Evolutionary conservation across 2,113 vertebrate species (phyloP).

Genomic region (Naja naja): DNA sequence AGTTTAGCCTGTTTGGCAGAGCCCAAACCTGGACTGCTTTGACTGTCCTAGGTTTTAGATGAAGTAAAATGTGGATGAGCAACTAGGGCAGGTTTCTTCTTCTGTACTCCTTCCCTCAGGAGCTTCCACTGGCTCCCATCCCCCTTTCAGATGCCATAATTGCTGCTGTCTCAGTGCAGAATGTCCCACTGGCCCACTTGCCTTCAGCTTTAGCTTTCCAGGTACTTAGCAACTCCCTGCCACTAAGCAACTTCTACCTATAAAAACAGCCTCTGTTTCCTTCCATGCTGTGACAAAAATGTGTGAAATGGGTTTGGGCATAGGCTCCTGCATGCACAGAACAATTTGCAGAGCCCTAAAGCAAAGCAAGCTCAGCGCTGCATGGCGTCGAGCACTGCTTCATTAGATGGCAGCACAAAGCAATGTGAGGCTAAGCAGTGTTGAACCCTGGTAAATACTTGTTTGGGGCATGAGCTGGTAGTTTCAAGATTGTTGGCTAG

Average conservation of each 20-base stretch:
- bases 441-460: neutral
- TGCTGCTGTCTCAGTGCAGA: neutral
- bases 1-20: neutral
- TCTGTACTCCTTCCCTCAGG: neutral
- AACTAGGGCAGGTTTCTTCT: neutral
- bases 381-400: neutral
- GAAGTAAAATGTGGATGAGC: neutral
- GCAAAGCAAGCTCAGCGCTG: neutral
- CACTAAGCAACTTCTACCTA: neutral
- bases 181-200: neutral
- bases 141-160: neutral
- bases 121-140: neutral
- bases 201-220: neutral
- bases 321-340: neutral
- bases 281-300: neutral
- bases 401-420: neutral
- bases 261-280: neutral
- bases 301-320: neutral
- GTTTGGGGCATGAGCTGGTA: neutral
- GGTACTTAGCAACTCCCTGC: neutral
- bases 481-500: neutral
- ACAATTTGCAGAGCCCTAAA: neutral
- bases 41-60: neutral
- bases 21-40: neutral
- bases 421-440: neutral